Evolutionary conservation across 1,140 invertebrate genomes (phyloP), one percentile per base, ranked within the genome.

Genomic region (Euschistus heros): DNA sequence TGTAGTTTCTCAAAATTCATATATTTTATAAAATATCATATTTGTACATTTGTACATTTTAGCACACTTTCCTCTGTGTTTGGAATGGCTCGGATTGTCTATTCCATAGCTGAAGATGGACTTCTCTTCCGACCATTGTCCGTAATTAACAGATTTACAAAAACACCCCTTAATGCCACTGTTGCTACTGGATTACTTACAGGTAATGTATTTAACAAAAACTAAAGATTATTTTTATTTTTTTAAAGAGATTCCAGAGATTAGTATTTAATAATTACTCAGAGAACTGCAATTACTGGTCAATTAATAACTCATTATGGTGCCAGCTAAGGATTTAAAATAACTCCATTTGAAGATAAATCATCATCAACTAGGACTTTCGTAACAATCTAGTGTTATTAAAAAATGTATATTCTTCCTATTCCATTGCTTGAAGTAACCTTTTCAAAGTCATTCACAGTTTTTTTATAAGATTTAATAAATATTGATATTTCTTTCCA

Each of bases 101-200:
- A 93, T 70, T 84, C 90, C 0, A 93, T 94, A 88, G 87, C 91
- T 0, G 81, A 81, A 33, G 92, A 94, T 72, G 91, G 91, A 0
- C 75, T 94, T 2, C 77, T 93, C 0, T 92, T 92, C 70, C 80
- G 83, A 27, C 89, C 88, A 68, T 79, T 94, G 33, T 85, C 84
- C 0, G 79, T 81, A 65, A 79, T 93, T 0, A 88, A 83, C 70
- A 33, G 18, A 27, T n/a, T 27, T 24, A 67, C 62, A 44, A 50
- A 64, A 33, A 69, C 65, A 18, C 66, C 65, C 5, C 14, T 69
- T 7, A 26, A 42, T 20, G 64, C 64, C 20, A 62, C 63, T 22
- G 20, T 68, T 33, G 52, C 66, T 0, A 24, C 64, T 20, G 67
- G 67, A 42, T 3, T 66, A 15, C 17, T 68, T 2, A 62, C 67